Base-by-base conservation (phyloP, 2,888 invertebrate species). In the Patella ulyssiponensis region DNA sequence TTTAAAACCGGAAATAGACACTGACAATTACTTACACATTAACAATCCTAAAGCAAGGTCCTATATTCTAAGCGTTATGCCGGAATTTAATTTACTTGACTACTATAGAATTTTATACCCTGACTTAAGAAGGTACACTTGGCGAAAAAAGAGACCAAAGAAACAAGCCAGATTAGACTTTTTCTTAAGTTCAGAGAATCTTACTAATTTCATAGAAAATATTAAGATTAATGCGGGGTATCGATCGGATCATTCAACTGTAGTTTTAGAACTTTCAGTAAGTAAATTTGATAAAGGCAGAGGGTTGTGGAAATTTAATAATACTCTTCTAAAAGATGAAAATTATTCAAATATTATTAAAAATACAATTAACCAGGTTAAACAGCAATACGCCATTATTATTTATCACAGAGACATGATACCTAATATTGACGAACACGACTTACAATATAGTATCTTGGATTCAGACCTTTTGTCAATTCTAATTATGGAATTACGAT, bases 231-330 rank as follows among this genome's bases (percentile, higher is more conserved):
- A 71, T 53, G 56, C 71, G 15, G 71, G 76, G 3, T 76, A 76
- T 3, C 23, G 70, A 15, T 71, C 71, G 11, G 71, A 70, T 44
- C 76, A 76, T 33, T 76, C 76, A 54, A 33, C 33, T 53, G 76
- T 76, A 14, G 44, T 71, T 20, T 5, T 71, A 53, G 71, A 76
- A 51, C 20, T 76, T 3, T 56, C 71, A 71, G 23, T 76, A 20
- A 71, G 71, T 71, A 5, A 20, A 52, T 71, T 76, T 54, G 23
- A 11, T 7, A 52, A 71, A 27, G 76, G 76, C 12, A 15, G 23
- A 14, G 54, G 76, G 2, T 44, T 71, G 11, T 71, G 76, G 71
- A 76, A 71, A 53, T 71, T 71, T 71, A 76, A 71, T 17, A 76
- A 51, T 7, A 54, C 20, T 12, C 54, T 74, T 27, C 56, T 58